Evolutionary conservation across 2,888 invertebrate species (phyloP).

Genomic region (Bembecia ichneumoniformis): DNA sequence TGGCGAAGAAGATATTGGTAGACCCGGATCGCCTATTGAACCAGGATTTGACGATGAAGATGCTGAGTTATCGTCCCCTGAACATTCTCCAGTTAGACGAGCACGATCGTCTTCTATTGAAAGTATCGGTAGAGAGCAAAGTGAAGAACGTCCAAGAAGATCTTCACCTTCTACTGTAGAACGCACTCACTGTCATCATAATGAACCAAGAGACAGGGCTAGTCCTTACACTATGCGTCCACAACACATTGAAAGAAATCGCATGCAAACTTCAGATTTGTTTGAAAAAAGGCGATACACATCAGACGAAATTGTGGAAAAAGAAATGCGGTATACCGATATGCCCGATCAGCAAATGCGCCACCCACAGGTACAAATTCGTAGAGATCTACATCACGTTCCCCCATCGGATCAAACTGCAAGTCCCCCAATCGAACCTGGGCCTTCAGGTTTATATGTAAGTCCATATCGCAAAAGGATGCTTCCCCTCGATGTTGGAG

Average conservation of each 20-base stretch:
- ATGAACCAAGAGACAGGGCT: conserved; percentile 69
- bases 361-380: conserved; percentile 79
- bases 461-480: conserved; percentile 72
- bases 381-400: conserved; percentile 80
- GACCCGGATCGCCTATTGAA: conserved; percentile 64
- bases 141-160: conserved; percentile 51
- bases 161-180: conserved; percentile 57
- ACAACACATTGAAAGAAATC: conserved; percentile 67
- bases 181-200: conserved; percentile 79
- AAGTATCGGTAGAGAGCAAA: conserved; percentile 60
- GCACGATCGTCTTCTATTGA: conserved; percentile 66
- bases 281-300: conserved; percentile 61
- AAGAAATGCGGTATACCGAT: conserved; percentile 63
- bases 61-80: conserved; percentile 71
- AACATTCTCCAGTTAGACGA: conserved; percentile 74
- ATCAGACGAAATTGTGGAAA: conserved; percentile 60
- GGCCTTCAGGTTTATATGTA: conserved; percentile 58
- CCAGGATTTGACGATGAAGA: conserved; percentile 72
- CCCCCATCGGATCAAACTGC: conserved; percentile 54
- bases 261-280: conserved; percentile 41
- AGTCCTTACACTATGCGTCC: conserved; percentile 84
- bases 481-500: conserved; percentile 66
- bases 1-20: conserved; percentile 75
- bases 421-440: conserved; percentile 58
- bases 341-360: conserved; percentile 55